Evolutionary conservation across 2,113 vertebrate species (phyloP).

Genomic region (Myocastor coypus): DNA sequence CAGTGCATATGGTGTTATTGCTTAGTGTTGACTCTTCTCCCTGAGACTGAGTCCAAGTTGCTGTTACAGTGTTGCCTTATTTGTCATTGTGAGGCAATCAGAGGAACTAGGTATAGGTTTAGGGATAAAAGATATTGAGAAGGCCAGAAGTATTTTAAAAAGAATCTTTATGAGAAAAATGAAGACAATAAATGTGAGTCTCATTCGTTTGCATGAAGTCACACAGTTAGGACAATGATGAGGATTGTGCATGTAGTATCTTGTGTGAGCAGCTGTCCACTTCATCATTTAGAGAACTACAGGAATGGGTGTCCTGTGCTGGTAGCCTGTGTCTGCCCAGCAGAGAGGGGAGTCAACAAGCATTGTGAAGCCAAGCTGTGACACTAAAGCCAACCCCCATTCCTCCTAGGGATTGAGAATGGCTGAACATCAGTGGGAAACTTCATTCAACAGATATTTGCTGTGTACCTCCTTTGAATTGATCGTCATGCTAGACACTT

Average conservation of each 20-base stretch:
- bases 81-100: slow-evolving; percentile 10
- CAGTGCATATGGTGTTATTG: not conserved
- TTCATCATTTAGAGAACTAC: not conserved
- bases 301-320: accelerated
- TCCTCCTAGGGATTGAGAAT: not conserved
- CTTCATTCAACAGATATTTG: not conserved
- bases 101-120: not conserved
- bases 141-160: slow-evolving; percentile 46
- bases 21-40: not conserved
- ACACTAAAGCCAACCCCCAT: not conserved
- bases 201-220: not conserved
- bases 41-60: not conserved
- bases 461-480: not conserved
- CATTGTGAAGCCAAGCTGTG: not conserved
- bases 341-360: not conserved
- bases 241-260: not conserved
- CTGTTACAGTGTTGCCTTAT: not conserved
- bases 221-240: not conserved
- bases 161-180: slow-evolving; percentile 12
- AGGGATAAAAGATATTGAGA: not conserved
- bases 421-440: not conserved
- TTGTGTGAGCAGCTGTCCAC: not conserved
- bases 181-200: not conserved
- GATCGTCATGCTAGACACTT: not conserved
- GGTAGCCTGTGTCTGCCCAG: not conserved